Evolutionary conservation across 1,140 invertebrate genomes (phyloP), one percentile per base, ranked within the genome.

Genomic region (Eumaeus atala): DNA sequence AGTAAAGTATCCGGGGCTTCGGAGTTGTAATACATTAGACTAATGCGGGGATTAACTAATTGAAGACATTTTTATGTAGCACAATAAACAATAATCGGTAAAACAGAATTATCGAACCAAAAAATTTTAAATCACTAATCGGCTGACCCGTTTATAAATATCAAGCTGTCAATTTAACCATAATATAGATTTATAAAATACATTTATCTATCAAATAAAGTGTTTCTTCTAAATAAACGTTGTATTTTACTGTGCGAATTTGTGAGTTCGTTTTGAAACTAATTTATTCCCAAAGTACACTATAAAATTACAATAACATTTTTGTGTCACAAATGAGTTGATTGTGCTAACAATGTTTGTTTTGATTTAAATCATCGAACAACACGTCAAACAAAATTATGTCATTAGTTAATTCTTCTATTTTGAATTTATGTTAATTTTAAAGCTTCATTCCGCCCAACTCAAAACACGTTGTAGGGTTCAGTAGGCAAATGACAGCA

Each of bases 261-360:
- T 40, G 40, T 40, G 40, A 38, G 34, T 56, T 56, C 35, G 36
- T 56, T 28, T 38, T 56, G 35, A 48, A 56, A 37, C 47, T 49
- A 47, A 40, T 49, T 37, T 34, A 21, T 33, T 56, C 48, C 48
- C 35, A 14, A 37, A 50, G 28, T 50, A 40, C 36, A 52, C 40
- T 42, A 52, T 33, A 21, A 52, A 53, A 54, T 54, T 54, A 54
- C 51, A 59, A 48, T 48, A 54, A 54, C 51, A 59, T 54, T 59
- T 59, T 51, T 48, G 48, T 49, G 35, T 16, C 48, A 54, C 28
- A 36, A 50, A 16, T 51, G 38, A 35, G 57, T 54, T 59, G 57
- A 59, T 59, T 59, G 38, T 59, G 48, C 57, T 54, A 54, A 50
- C 16, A 49, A 53, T 59, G 54, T 59, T 59, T 59, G 57, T 54